Conservation (phyloP, 64 coral and sea anemone species). For the Astreopora myriophthalma region DNA sequence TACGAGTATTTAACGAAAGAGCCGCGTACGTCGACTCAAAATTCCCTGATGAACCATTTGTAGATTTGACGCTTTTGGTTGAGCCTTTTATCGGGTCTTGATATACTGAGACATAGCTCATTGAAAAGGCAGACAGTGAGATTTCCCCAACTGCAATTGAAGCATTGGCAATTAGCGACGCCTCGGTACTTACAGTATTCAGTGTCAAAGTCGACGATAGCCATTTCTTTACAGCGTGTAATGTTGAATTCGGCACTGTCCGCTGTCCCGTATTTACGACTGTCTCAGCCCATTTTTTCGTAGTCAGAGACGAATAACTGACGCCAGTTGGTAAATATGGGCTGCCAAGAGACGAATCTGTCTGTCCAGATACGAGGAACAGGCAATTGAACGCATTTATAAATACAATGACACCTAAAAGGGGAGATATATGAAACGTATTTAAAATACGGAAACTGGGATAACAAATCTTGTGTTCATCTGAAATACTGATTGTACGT, state of each 20-base stretch:
- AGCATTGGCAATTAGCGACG: background rate
- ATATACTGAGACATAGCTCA: background rate
- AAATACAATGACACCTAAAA: background rate
- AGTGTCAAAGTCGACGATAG: background rate
- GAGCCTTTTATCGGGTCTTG: background rate
- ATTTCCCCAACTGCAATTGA: background rate
- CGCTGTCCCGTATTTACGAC: background rate
- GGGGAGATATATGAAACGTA: background rate
- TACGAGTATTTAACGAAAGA: background rate
- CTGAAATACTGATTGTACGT: background rate
- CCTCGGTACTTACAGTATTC: background rate
- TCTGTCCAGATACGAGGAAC: background rate
- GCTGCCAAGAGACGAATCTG: background rate
- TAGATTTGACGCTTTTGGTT: background rate
- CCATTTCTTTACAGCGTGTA: background rate
- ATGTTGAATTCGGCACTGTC: background rate
- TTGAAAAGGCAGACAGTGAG: background rate
- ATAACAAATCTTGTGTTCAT: background rate
- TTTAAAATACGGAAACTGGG: background rate
- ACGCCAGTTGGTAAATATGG: too few relatives aligned
- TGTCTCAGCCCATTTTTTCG: background rate
- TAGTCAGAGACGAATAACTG: background rate
- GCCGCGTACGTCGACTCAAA: background rate
- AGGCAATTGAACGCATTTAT: background rate
- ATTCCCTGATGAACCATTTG: background rate